Evolutionary conservation across 2,797 vertebrate species (phyloP).

Genomic region (Antrozous pallidus): DNA sequence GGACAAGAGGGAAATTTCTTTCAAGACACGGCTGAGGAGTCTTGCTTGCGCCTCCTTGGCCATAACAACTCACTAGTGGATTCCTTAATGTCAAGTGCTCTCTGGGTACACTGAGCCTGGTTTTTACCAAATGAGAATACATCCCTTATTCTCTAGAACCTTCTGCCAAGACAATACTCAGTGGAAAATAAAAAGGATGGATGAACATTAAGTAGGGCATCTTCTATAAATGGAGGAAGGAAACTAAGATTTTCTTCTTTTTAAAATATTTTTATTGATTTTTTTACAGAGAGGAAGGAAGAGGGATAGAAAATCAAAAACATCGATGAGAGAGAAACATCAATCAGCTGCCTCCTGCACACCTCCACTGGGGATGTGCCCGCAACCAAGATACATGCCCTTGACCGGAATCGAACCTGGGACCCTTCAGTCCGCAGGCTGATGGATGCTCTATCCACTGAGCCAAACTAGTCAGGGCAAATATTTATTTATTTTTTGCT

Average conservation of each 20-base stretch:
- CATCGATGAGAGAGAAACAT: no score
- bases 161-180: conserved; percentile 33
- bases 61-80: not conserved
- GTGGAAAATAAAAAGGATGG: not conserved
- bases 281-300: no score
- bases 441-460: no score
- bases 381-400: no score
- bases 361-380: no score
- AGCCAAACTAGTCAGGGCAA: no score
- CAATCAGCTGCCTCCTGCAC: no score
- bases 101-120: not conserved
- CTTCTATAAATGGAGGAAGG: not conserved
- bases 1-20: conserved; percentile 43
- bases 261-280: no score
- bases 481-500: no score
- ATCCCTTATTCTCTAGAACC: conserved; percentile 16
- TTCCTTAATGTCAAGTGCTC: conserved; percentile 23
- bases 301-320: no score
- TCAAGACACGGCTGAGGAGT: not conserved
- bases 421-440: no score
- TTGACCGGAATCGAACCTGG: no score
- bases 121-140: conserved; percentile 42
- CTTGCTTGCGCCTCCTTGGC: not conserved
- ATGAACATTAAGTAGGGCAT: not conserved
- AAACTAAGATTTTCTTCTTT: not conserved